These are phyloP conservation scores for Phalacrocorax pelagicus DNA, from an alignment of 2,113 vertebrate genomes.

Conservation along the genomic window DNA sequence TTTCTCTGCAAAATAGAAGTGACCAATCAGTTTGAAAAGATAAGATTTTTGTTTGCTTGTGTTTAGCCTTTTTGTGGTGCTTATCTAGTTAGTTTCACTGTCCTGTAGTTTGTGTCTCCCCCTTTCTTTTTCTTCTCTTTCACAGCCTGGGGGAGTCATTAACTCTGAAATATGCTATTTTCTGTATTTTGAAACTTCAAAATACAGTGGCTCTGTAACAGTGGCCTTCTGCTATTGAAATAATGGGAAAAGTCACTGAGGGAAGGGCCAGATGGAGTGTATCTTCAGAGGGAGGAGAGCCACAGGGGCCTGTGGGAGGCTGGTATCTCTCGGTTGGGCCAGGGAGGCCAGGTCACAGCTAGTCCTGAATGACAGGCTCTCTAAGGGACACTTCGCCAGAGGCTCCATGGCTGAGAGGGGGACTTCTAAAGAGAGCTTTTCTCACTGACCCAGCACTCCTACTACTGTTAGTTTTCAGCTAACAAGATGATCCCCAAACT, in stretches of 20 bases:
- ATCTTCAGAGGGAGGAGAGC: background rate
- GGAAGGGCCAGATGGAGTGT: background rate
- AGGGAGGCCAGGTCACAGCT: background rate
- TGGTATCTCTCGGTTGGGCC: fast-evolving
- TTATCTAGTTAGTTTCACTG: background rate
- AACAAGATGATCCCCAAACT: background rate
- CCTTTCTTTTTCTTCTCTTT: background rate
- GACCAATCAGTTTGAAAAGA: background rate
- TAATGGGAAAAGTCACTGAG: background rate
- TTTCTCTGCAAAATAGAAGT: background rate
- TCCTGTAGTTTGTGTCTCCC: background rate
- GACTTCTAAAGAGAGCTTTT: background rate
- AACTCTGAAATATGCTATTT: background rate
- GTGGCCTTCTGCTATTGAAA: background rate
- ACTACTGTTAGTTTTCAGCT: background rate
- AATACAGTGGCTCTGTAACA: background rate
- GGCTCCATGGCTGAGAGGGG: background rate
- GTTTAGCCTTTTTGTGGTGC: background rate
- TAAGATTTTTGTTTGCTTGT: background rate
- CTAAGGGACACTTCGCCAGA: background rate
- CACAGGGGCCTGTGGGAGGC: background rate
- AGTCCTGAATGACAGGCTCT: background rate
- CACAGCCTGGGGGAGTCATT: background rate
- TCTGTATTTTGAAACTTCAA: background rate
- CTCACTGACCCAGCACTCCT: background rate